Base-by-base conservation (phyloP, 2,113 vertebrate species). In the Zosterops hypoxanthus region DNA sequence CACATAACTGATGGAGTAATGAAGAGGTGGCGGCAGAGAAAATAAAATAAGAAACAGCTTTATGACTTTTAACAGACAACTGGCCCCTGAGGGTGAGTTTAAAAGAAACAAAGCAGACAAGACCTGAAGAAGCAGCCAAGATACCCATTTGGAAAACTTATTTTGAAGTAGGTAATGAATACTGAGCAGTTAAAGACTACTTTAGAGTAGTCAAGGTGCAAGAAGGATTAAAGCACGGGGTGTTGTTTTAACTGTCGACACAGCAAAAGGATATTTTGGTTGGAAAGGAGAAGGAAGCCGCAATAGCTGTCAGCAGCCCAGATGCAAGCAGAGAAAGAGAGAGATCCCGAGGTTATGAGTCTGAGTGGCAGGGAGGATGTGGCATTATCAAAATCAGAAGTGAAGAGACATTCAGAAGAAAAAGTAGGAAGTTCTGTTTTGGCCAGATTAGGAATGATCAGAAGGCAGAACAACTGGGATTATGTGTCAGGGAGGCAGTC, bases 391-490 rank as follows among this genome's bases (percentile, higher is more conserved):
- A 87, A 88, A 88, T 90, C 86, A 85, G 75, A 95, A 85, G 52
- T 25, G 63, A 82, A 94, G 59, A 92, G 49, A 83, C 71, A 93
- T 78, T 88, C 11, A 17, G 83, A 73, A 94, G 59, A 73, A 95
- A 94, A 97, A 93, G 46, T 65, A 87, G 66, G 31, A 41, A 95
- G 68, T 57, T 89, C 93, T 86, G 92, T 82, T 97, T 94, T 59
- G 76, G 83, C 70, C 86, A 96, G 96, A 96, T 97, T 95, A 97
- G 93, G 66, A 86, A 76, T 47, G 85, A 96, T 96, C 86, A 92
- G 93, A 94, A 93, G 90, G 95, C 90, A 90, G 95, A 94, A 94
- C 93, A 96, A 92, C 70, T 53, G 46, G 88, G 92, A 94, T 91
- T 96, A 93, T 47, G 53, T 92, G 93, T 96, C 91, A 94, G 76